Evolutionary conservation across 2,797 vertebrate genomes (phyloP).

Genomic region (Loris lydekkerianus): DNA sequence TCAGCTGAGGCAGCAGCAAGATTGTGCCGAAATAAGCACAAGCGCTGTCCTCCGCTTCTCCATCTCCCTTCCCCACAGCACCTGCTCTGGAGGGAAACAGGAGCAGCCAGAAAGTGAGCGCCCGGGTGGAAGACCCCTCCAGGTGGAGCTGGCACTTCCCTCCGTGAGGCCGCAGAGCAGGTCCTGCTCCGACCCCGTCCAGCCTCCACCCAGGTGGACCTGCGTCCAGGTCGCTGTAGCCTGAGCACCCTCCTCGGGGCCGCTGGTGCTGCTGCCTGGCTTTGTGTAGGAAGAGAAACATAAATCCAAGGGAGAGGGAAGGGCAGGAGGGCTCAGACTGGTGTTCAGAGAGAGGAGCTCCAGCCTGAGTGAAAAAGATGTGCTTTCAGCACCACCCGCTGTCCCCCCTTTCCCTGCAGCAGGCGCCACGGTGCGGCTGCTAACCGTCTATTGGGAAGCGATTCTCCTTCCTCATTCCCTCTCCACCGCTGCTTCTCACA

Average conservation of each 20-base stretch:
- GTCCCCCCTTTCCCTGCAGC: slow-evolving; percentile 46
- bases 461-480: neutral
- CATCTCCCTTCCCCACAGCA: neutral
- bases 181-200: neutral
- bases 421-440: accelerated
- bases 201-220: neutral
- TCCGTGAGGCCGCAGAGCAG: neutral
- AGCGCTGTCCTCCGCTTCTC: neutral
- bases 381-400: slow-evolving; percentile 76
- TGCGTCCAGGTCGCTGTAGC: neutral
- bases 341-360: neutral
- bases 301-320: neutral
- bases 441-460: neutral
- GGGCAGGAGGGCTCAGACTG: neutral
- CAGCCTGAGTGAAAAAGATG: neutral
- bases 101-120: neutral
- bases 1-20: neutral
- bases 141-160: neutral
- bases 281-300: slow-evolving; percentile 35
- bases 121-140: neutral
- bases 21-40: slow-evolving; percentile 23
- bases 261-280: neutral
- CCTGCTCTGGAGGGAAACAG: neutral
- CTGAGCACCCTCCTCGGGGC: neutral
- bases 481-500: neutral